Conservation (phyloP, 2,113 vertebrate species). For the Crotalus tigris region DNA sequence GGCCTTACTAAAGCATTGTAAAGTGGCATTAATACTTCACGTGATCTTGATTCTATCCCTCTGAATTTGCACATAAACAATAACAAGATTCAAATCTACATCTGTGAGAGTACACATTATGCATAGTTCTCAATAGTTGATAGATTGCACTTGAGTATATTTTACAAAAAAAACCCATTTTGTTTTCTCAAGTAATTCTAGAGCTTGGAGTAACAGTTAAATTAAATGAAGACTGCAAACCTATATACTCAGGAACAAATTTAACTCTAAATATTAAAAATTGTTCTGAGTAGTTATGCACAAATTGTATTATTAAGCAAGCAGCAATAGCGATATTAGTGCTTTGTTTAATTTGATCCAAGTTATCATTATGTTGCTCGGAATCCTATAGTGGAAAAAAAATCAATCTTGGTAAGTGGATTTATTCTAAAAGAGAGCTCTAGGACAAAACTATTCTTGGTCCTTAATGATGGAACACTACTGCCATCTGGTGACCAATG, state of each 20-base stretch:
- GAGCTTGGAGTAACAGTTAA: background rate
- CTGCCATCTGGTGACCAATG: conserved; percentile 61
- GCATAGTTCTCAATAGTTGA: background rate
- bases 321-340: background rate
- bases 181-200: background rate
- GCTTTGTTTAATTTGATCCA: conserved; percentile 65
- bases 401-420: conserved; percentile 67
- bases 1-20: no score
- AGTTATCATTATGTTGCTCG: conserved; percentile 61
- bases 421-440: conserved; percentile 64
- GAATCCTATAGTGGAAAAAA: conserved; percentile 61
- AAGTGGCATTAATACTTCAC: no score
- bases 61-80: background rate
- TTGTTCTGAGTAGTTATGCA: background rate
- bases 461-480: conserved; percentile 27
- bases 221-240: background rate
- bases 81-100: background rate
- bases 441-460: conserved; percentile 44
- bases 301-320: background rate
- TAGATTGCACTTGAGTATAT: background rate
- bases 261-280: background rate
- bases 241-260: background rate
- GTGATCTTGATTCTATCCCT: no score
- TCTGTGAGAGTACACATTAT: background rate
- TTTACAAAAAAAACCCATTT: background rate